Evolutionary conservation across 2,797 vertebrate species (phyloP).

Genomic region (Acrocephalus scirpaceus): DNA sequence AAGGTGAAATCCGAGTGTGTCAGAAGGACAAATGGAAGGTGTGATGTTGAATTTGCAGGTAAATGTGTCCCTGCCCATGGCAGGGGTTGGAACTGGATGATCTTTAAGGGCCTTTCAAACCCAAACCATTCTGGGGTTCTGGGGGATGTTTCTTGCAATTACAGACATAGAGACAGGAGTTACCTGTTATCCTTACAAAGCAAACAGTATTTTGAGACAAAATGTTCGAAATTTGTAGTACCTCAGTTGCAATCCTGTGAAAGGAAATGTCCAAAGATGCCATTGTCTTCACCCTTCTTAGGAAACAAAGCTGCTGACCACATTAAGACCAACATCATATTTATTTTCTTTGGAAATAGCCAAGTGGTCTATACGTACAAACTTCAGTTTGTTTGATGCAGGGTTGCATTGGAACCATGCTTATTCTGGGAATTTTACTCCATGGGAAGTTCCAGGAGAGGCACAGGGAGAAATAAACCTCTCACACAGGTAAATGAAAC

Average conservation of each 20-base stretch:
- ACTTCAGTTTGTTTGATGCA: background rate
- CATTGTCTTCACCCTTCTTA: background rate
- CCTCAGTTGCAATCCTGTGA: background rate
- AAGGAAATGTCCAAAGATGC: background rate
- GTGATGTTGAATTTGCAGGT: background rate
- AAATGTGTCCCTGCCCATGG: background rate
- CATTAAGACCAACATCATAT: background rate
- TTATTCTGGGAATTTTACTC: background rate
- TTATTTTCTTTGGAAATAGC: background rate
- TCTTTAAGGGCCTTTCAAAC: background rate
- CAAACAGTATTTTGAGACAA: background rate
- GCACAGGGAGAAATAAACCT: background rate
- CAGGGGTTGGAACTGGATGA: no score
- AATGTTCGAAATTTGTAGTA: background rate
- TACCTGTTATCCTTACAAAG: background rate
- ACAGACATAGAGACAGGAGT: background rate
- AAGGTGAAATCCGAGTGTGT: accelerated
- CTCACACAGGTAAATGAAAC: background rate
- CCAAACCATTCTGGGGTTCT: background rate
- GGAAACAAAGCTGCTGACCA: background rate
- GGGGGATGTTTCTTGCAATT: background rate
- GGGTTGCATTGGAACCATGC: background rate
- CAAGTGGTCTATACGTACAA: background rate
- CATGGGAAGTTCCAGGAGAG: background rate
- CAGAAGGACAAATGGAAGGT: background rate